Base-by-base conservation (phyloP, 2,888 invertebrate genomes). In the Hermaeophaga mercurialis region DNA sequence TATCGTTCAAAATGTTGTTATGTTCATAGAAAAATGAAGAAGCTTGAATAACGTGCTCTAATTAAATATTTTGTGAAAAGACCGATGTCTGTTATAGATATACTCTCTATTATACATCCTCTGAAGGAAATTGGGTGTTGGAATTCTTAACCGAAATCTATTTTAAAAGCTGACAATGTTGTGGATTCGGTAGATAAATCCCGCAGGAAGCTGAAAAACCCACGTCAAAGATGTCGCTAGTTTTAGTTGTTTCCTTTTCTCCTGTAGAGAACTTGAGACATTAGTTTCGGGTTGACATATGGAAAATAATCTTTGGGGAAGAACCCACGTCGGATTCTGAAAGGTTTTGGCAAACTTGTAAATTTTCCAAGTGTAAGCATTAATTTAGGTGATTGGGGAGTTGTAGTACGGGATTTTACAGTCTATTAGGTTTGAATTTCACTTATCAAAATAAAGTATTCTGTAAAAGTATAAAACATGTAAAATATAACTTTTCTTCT, bases 191-290 rank as follows among this genome's bases (percentile, higher is more conserved):
- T 4, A 41, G n/a, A 12, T 22, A 22, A 41, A 41, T 18, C 34
- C 12, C 33, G 1, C 2, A 34, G 34, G 46, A 46, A 33, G n/a
- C 22, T 34, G 3, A 17, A 15, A 33, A 46, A 33, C 46, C 46
- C 33, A 34, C 46, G 33, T 46, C 46, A 46, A 5, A 28, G 33
- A 46, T 18, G 34, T 33, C 46, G 46, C 46, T 33, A 46, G 33
- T 15, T 46, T 34, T 22, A 41, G 41, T 22, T 22, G 41, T 22
- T 19, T 11, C n/a, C 11, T 41, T 41, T 41, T 4, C 41, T 41
- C 22, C 11, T 11, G 24, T n/a, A n/a, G 11, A 24, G 22, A 41
- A 18, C 19, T 34, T 33, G 19, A 12, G 17, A 31, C 31, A 11
- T 45, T 45, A 45, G 45, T 45, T 45, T 45, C 12, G 2, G 31